These are phyloP conservation scores for Cataglyphis rosenhaueri DNA, from an alignment of 2,888 invertebrate species.

Conservation along the genomic window DNA sequence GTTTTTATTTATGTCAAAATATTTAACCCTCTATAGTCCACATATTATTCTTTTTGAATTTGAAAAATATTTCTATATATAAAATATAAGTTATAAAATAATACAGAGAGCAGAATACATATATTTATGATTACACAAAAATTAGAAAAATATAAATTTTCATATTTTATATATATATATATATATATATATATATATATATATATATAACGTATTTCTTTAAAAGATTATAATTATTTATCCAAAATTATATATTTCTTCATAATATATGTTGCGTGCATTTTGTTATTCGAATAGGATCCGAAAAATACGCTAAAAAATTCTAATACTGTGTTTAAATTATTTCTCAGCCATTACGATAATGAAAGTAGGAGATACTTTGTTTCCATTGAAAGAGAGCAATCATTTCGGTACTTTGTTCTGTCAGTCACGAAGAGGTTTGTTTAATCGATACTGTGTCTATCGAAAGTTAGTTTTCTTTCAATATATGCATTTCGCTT, in stretches of 20 bases:
- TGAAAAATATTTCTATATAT: background rate
- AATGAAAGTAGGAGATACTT: background rate
- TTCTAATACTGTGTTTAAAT: background rate
- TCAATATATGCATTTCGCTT: background rate
- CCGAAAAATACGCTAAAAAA: background rate
- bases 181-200: no score
- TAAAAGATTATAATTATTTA: background rate
- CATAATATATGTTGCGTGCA: background rate
- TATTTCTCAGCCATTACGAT: slow-evolving; percentile 1
- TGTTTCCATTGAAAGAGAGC: background rate
- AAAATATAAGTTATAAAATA: background rate
- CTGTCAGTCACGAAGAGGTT: slow-evolving; percentile 20
- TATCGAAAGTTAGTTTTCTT: background rate
- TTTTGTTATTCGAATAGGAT: background rate
- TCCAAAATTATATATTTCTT: background rate
- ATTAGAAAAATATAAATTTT: background rate
- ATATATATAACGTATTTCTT: background rate
- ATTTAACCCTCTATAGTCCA: background rate
- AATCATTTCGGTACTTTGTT: background rate
- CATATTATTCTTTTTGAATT: background rate
- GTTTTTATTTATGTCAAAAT: background rate
- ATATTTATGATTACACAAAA: background rate
- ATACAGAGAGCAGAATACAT: background rate
- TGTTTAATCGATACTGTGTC: slow-evolving; percentile 28
- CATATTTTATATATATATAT: background rate